Base-by-base conservation (phyloP, 2,113 vertebrate genomes). In the Sturnus vulgaris region DNA sequence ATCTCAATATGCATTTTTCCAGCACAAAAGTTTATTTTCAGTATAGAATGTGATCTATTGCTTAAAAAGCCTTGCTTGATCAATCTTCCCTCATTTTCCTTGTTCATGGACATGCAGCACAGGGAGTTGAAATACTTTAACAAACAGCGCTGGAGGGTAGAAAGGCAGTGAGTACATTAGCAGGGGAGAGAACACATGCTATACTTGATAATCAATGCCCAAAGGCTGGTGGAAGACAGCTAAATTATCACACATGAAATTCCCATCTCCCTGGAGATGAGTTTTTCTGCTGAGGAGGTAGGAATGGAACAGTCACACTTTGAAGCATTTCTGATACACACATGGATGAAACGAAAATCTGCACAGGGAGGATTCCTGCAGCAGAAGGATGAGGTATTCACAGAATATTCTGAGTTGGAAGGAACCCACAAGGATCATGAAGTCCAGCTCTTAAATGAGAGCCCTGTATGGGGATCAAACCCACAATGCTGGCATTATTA, bases 181-280 rank as follows among this genome's bases (percentile, higher is more conserved):
- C 57, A 92, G 9, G 37, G 15, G 53, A 85, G 14, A 72, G 14
- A 25, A 37, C 31, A 37, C 50, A 55, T 69, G 53, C 37, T 79
- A 3, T 44, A 59, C 42, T 65, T 9, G 2, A 33, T 72, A 87
- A 65, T 61, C 79, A 72, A 4, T 77, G 71, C 61, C 88, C 77
- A 91, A 75, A 55, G 69, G 42, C 49, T 93, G 66, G 11, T 55
- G 33, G 53, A 79, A 92, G 80, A 86, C 49, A 71, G 65, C 23
- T 72, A 25, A 85, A 57, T 93, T 87, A 89, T 69, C 61, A 85
- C 33, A 61, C 24, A 44, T 44, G 60, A 83, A 83, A 93, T 31
- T 82, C 75, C 35, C 6, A 7, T 95, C 82, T 96, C 71, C 42
- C 66, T 83, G 79, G 87, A 90, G 84, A 90, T 49, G 11, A 73